Conservation (phyloP, 1,140 invertebrate species). For the Bombus polaris region DNA sequence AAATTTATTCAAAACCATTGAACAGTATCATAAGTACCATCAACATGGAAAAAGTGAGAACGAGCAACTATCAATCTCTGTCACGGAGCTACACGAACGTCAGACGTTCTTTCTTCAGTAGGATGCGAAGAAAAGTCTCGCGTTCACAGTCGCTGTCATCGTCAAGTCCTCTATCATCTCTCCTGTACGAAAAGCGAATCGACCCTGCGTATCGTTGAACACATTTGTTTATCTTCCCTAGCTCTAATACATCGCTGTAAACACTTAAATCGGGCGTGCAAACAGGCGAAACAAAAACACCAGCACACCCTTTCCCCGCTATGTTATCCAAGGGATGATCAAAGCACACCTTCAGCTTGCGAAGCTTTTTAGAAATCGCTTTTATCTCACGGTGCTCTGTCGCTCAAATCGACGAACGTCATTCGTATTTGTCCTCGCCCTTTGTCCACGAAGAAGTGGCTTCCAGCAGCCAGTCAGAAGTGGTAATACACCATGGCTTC, state of each 20-base stretch:
- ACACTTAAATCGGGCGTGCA: slow-evolving; percentile 59
- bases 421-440: slow-evolving; percentile 45
- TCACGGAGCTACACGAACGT: background rate
- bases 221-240: slow-evolving; percentile 48
- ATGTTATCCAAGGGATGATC: slow-evolving; percentile 35
- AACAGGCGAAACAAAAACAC: slow-evolving; percentile 49
- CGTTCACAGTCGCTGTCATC: background rate
- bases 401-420: slow-evolving; percentile 43
- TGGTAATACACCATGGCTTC: slow-evolving; percentile 8
- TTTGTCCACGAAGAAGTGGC: slow-evolving; percentile 50
- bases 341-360: slow-evolving; percentile 28
- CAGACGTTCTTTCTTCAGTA: background rate
- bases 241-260: slow-evolving; percentile 33
- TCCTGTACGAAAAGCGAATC: slow-evolving; percentile 17
- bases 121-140: background rate
- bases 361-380: slow-evolving; percentile 37
- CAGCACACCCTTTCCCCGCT: background rate
- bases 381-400: slow-evolving; percentile 47
- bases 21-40: background rate
- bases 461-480: slow-evolving; percentile 8
- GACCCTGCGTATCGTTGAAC: slow-evolving; percentile 21
- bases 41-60: background rate
- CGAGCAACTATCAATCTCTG: background rate
- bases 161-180: background rate
- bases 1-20: background rate